Base-by-base conservation (phyloP, 2,888 invertebrate genomes). In the Galeopsomyia nigrocyanea region DNA sequence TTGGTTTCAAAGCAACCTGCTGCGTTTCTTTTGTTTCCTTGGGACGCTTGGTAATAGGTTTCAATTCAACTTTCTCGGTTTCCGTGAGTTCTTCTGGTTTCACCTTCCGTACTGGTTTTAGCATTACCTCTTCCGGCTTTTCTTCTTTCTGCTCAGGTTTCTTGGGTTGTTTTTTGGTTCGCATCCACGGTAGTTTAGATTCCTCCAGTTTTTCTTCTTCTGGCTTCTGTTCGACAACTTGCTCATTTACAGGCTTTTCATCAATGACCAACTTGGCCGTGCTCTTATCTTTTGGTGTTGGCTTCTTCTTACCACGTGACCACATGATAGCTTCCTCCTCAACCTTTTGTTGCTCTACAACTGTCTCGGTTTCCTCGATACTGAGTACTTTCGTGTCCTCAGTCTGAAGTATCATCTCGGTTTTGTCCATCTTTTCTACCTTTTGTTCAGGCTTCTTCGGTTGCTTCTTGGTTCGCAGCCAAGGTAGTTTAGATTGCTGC, bases 121-220 rank as follows among this genome's bases (percentile, higher is more conserved):
- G 60, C 7, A 74, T 68, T 21, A 85, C 82, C 71, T 88, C 87
- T 77, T 87, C 81, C 6, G 74, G 71, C 10, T 76, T 78, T 87
- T 80, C 78, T 57, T 84, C 82, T 62, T 81, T 80, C 57, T 81
- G 68, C 31, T 77, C 70, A 6, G 68, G 47, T 53, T 77, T 77
- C 6, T 71, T 75, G 0, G 79, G 79, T 72, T 82, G 82, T 64
- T 80, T 80, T 21, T 78, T 80, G 3, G 81, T 80, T 74, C 82
- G 79, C 16, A 83, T 77, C 83, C 89, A 85, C 80, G 89, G 90
- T 68, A 90, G 83, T 53, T 89, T 86, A 0, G 90, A 87, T 10
- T 71, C 68, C 21, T 79, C 79, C 14, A 80, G 84, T 0, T 75
- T 69, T 68, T 78, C 70, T 56, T 79, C 77, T 57, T 71, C 70